Percentiles rank a stretch among this genome's conserved stretches.
Evolutionary conservation across 2,888 invertebrate genomes (phyloP).

Genomic region (Aspidiotus destructor): DNA sequence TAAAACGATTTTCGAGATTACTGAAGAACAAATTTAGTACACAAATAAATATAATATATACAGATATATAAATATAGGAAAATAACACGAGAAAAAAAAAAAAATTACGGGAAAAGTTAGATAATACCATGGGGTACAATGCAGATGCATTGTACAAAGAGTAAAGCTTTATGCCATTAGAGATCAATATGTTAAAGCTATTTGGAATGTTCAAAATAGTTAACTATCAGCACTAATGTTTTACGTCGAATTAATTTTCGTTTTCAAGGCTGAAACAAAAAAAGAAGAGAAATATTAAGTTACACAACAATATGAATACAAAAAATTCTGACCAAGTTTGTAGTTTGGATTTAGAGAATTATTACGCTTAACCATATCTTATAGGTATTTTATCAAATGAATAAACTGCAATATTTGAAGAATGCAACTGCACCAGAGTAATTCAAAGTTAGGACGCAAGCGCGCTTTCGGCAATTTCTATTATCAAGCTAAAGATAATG

Average conservation of each 20-base stretch:
- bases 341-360: not conserved
- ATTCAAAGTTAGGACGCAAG: no score
- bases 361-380: no score
- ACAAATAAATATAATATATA: no score
- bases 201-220: constrained; percentile 22
- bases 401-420: no score
- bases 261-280: constrained; percentile 16
- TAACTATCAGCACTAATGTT: constrained; percentile 6
- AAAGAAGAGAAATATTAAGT: not conserved
- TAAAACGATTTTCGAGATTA: no score
- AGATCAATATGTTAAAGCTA: constrained; percentile 31
- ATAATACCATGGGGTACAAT: constrained; percentile 3
- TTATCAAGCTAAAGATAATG: no score
- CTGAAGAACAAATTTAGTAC: no score
- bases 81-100: not conserved
- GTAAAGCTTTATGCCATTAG: constrained; percentile 16
- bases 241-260: constrained; percentile 11
- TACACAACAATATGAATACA: not conserved
- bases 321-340: not conserved
- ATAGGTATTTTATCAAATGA: no score
- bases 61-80: not conserved
- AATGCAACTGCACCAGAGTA: no score
- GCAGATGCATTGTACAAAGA: not conserved
- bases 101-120: not conserved
- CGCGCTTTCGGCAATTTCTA: no score